Conservation (phyloP, 2,797 vertebrate genomes). For the Dromococcyx pavoninus region DNA sequence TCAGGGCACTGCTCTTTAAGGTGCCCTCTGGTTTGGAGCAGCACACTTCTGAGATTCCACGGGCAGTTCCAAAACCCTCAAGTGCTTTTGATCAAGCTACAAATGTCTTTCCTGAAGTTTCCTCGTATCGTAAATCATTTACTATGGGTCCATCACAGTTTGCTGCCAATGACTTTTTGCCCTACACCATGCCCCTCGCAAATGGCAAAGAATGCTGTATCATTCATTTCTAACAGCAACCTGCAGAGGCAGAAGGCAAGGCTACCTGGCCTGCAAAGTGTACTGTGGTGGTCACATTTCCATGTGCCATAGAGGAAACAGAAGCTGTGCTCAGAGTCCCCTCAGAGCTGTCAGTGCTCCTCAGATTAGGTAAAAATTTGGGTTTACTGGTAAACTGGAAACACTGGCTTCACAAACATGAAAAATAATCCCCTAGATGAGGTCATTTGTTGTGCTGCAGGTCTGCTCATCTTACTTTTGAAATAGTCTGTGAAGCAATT, state of each 20-base stretch:
- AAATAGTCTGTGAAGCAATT: not conserved
- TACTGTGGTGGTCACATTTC: not conserved
- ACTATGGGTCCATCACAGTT: not conserved
- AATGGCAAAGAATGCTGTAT: not conserved
- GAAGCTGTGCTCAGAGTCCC: not conserved
- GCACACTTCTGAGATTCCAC: not conserved
- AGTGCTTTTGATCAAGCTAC: not conserved
- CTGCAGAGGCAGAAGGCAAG: not conserved
- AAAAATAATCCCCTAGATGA: not conserved
- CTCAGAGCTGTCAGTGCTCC: not conserved
- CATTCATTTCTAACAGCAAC: not conserved
- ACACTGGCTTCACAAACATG: not conserved
- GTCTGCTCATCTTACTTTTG: not conserved
- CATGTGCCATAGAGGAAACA: rapidly evolving
- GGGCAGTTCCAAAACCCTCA: not conserved
- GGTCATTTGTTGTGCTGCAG: not conserved
- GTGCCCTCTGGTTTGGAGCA: not conserved
- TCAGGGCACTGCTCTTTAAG: not conserved
- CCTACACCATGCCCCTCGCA: not conserved
- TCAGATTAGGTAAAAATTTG: not conserved
- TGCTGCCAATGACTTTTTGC: not conserved
- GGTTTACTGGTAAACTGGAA: not conserved
- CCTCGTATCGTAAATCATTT: not conserved
- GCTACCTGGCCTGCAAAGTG: not conserved
- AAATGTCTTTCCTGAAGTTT: not conserved